Percentiles rank a stretch among this genome's conserved stretches.
Evolutionary conservation across 1,140 invertebrate genomes (phyloP).

Genomic region (Nasonia longicornis): DNA sequence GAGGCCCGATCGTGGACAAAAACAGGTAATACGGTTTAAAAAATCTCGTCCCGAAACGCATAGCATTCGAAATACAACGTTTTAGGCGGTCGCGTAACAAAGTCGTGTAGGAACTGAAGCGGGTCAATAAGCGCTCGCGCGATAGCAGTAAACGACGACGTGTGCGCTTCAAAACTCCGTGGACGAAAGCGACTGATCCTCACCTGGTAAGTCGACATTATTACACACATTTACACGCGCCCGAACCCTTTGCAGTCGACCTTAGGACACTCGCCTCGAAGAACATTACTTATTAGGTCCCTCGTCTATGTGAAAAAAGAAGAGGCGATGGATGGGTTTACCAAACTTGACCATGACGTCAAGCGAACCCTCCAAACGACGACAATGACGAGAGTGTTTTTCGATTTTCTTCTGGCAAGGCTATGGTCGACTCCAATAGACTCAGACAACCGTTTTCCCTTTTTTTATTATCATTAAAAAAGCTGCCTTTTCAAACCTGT

Average conservation of each 20-base stretch:
- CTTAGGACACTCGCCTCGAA: not conserved
- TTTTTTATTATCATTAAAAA: slow-evolving; percentile 19
- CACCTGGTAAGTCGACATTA: not conserved
- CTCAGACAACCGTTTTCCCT: not conserved
- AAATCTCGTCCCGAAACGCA: slow-evolving; percentile 14
- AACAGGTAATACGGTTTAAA: slow-evolving; percentile 10
- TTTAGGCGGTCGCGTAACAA: not conserved
- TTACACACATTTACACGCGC: slow-evolving; percentile 10
- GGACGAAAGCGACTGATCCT: slow-evolving; percentile 35
- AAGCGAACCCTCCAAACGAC: slow-evolving; percentile 60
- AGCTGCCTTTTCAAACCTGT: not conserved
- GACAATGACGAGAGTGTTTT: not conserved
- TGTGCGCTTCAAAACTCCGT: slow-evolving; percentile 36
- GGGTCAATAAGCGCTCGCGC: slow-evolving; percentile 19
- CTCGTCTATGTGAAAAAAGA: slow-evolving; percentile 18
- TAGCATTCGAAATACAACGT: not conserved
- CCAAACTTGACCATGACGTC: slow-evolving; percentile 56
- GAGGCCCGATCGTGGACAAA: slow-evolving; percentile 1
- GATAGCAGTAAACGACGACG: slow-evolving; percentile 17
- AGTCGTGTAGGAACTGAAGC: slow-evolving; percentile 37
- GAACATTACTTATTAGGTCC: not conserved
- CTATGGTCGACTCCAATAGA: slow-evolving; percentile 1
- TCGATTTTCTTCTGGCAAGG: not conserved
- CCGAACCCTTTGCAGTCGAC: not conserved
- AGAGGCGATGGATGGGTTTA: slow-evolving; percentile 20